Conservation (phyloP, 2,888 invertebrate genomes). For the Heliconius charithonia region DNA sequence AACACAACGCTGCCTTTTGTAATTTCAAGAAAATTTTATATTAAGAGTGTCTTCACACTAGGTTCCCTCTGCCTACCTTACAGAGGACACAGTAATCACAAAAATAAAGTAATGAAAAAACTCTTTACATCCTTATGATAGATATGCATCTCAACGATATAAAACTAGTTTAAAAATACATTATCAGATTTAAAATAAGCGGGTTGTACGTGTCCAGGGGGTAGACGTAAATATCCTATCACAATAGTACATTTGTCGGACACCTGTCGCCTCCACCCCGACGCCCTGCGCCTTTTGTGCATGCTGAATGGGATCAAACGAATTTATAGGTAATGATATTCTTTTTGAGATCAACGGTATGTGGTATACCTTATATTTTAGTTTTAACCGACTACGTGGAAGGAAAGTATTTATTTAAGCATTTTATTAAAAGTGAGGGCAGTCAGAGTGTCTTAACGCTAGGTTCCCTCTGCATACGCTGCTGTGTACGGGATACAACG, state of each 20-base stretch:
- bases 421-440: neutral
- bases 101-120: no score
- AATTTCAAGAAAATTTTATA: no score
- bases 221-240: slow-evolving; percentile 56
- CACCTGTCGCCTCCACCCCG: slow-evolving; percentile 55
- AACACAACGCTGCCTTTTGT: no score
- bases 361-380: neutral
- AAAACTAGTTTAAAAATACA: slow-evolving; percentile 15
- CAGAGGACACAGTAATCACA: no score
- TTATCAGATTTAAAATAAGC: slow-evolving; percentile 29
- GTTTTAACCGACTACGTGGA: neutral
- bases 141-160: neutral
- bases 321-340: slow-evolving; percentile 49
- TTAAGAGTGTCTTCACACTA: no score
- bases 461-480: no score
- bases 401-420: neutral
- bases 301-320: slow-evolving; percentile 58
- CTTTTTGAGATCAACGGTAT: slow-evolving; percentile 31
- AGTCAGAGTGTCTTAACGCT: no score
- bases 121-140: neutral
- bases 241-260: slow-evolving; percentile 53
- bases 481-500: no score
- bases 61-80: no score
- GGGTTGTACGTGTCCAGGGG: slow-evolving; percentile 22
- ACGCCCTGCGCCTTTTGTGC: slow-evolving; percentile 47